Evolutionary conservation across 2,113 vertebrate genomes (phyloP).

Genomic region (Formicarius rufipectus): DNA sequence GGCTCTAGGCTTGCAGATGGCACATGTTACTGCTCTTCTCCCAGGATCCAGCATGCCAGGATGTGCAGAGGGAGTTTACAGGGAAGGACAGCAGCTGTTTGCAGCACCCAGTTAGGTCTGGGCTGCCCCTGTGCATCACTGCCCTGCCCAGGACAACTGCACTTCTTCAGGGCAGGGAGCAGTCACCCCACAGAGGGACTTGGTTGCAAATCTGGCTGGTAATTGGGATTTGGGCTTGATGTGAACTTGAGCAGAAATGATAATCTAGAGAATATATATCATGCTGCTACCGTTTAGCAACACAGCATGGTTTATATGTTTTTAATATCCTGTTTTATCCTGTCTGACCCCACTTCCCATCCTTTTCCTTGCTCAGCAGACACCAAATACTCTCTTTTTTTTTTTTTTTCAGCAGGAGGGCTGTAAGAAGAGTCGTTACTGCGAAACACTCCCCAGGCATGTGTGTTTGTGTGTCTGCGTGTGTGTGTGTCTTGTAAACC

Average conservation of each 20-base stretch:
- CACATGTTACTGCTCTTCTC: not conserved
- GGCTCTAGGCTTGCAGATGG: not conserved
- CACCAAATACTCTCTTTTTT: conserved; percentile 26
- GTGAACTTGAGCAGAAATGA: conserved; percentile 61
- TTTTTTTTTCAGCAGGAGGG: conserved; percentile 17
- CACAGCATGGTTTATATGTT: conserved; percentile 70
- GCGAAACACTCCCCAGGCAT: not conserved
- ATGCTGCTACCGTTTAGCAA: conserved; percentile 70
- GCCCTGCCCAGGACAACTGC: not conserved
- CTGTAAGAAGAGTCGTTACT: conserved; percentile 5
- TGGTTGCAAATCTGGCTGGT: conserved; percentile 1
- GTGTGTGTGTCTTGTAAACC: not conserved
- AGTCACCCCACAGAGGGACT: not conserved
- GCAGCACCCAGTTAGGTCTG: not conserved
- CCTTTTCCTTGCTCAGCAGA: conserved; percentile 70
- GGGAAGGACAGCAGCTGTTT: not conserved
- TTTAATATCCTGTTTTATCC: conserved; percentile 75
- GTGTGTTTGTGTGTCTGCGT: too few relatives aligned
- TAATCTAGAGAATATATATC: conserved; percentile 53
- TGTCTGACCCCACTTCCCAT: conserved; percentile 51
- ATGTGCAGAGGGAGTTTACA: not conserved
- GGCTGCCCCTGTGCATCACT: not conserved
- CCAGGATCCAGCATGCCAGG: not conserved
- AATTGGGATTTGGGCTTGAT: conserved; percentile 47
- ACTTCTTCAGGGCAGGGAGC: not conserved